Evolutionary conservation across 2,888 invertebrate genomes (phyloP).

Genomic region (Idaea biselata): DNA sequence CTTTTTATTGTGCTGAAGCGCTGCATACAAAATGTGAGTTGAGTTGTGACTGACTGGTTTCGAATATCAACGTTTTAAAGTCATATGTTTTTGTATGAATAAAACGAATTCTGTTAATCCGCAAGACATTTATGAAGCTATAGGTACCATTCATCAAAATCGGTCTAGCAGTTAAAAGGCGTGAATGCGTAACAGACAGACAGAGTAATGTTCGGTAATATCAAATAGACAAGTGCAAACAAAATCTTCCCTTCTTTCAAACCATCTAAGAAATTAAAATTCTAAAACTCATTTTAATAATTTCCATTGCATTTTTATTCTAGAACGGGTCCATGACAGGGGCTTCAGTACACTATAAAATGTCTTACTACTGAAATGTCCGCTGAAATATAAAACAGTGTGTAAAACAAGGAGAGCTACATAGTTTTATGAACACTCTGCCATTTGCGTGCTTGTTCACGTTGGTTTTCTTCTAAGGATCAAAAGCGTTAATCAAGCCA

Average conservation of each 20-base stretch:
- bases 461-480: neutral
- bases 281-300: constrained; percentile 21
- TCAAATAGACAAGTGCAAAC: neutral
- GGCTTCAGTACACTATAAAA: constrained; percentile 38
- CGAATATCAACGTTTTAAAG: neutral
- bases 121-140: neutral
- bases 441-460: constrained; percentile 25
- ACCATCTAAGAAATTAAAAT: constrained; percentile 14
- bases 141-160: no score
- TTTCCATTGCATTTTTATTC: constrained; percentile 35
- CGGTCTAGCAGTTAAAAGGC: no score
- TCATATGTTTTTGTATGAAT: neutral
- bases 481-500: no score
- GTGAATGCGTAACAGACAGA: no score
- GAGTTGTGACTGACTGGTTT: constrained; percentile 1
- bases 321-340: constrained; percentile 21
- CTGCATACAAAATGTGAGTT: neutral
- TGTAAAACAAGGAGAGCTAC: constrained; percentile 64
- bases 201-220: no score
- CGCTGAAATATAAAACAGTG: constrained; percentile 66
- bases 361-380: constrained; percentile 50
- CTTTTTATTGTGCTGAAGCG: constrained; percentile 19
- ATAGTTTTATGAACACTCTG: constrained; percentile 73
- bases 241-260: neutral
- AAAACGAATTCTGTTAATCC: neutral